Base-by-base conservation (phyloP, 2,888 invertebrate species). In the Tortrix viridana region DNA sequence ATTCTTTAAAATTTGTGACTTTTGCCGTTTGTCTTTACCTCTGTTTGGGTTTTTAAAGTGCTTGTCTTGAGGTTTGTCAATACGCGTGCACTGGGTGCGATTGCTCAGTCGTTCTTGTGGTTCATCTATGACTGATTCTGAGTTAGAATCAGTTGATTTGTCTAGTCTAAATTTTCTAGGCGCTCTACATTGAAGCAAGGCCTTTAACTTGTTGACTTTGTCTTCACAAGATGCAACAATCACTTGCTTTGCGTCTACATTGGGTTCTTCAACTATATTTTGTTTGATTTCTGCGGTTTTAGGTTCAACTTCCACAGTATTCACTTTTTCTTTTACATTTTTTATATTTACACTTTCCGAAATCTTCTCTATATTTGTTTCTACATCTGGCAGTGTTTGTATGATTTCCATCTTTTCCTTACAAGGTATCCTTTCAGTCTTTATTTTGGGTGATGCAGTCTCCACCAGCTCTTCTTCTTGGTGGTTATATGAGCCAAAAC, bases 141-240 rank as follows among this genome's bases (percentile, higher is more conserved):
- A 37, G 18, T 20, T 26, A 62, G 68, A 67, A 69, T 69, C 67
- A 47, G 69, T 16, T 46, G 70, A 69, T 41, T 72, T 67, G 19
- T 69, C 68, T 37, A 55, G 61, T 56, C 69, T 73, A 53, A 79
- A 78, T 48, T 71, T 80, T 32, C 71, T 71, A 38, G 50, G 26
- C 23, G 50, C 50, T 67, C 78, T 80, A 32, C 77, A 74, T 69
- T 80, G 74, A 5, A 89, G 69, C 18, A 89, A 69, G 0, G 82
- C 79, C 66, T 89, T 89, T 16, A 90, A 67, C 68, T 78, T 80
- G n/a, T 70, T 80, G 12, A 90, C 66, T 72, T 90, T 91, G 53
- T 88, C 88, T 66, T 90, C 89, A 54, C 91, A 90, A 0, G 85
- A 77, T 9, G 79, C 69, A 0, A 89, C 79, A 16, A 86, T 65